A percentile compares a stretch with the other conserved stretches of the same genome.
These are phyloP conservation scores for Dromiciops gliroides DNA, from an alignment of 2,113 vertebrate genomes.

Conservation along the genomic window DNA sequence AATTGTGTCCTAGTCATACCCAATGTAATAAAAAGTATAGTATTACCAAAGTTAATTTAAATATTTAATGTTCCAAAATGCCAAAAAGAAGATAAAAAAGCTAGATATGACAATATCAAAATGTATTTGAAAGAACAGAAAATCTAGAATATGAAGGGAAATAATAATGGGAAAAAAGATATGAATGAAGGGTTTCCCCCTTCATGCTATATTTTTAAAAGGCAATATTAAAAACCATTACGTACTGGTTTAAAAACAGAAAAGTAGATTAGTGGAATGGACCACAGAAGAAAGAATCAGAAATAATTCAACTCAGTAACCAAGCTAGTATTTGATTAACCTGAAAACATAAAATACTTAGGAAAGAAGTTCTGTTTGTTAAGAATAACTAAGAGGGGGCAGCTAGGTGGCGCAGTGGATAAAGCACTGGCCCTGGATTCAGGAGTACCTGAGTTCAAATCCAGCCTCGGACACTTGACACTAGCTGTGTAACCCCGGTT, in stretches of 20 bases:
- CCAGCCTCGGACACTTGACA: too few species aligned
- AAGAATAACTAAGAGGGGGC: too few species aligned
- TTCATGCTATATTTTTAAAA: background rate
- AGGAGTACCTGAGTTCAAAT: too few species aligned
- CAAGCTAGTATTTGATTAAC: background rate
- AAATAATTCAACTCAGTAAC: background rate
- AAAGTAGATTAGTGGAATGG: background rate
- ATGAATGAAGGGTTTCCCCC: background rate
- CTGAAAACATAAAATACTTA: background rate
- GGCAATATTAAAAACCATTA: background rate
- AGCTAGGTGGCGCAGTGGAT: too few species aligned
- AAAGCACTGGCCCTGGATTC: too few species aligned
- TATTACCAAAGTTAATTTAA: background rate
- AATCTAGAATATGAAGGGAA: background rate
- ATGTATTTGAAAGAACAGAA: background rate
- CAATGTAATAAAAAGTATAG: background rate
- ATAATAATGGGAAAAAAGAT: background rate
- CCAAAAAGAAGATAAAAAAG: background rate
- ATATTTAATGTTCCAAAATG: background rate
- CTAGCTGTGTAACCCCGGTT: too few species aligned
- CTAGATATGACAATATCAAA: background rate
- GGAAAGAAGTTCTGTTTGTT: background rate
- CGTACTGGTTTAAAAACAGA: background rate
- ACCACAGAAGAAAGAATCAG: background rate
- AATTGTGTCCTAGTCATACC: background rate